Conservation (phyloP, 2,113 vertebrate species). For the Cheirogaleus medius region DNA sequence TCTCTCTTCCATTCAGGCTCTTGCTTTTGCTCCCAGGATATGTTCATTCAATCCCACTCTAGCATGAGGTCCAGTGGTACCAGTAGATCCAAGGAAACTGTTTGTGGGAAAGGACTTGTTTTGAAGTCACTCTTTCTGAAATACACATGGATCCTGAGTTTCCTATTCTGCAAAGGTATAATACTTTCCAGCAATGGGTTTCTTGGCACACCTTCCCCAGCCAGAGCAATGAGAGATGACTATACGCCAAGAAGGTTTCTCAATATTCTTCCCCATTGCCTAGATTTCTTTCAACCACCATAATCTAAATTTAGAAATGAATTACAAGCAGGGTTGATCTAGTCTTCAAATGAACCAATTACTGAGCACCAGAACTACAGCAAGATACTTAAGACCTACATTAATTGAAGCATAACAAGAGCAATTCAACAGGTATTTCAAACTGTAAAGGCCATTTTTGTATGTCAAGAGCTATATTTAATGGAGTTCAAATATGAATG, state of each 20-base stretch:
- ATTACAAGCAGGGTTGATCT: neutral
- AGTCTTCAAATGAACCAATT: slow-evolving; percentile 42
- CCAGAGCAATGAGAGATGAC: neutral
- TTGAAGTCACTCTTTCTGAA: neutral
- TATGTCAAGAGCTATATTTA: neutral
- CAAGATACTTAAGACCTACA: neutral
- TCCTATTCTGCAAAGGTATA: neutral
- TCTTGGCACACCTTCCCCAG: neutral
- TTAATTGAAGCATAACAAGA: neutral
- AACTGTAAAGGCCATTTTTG: neutral
- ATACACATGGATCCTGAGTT: neutral
- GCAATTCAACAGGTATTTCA: slow-evolving; percentile 11
- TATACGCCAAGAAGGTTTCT: neutral
- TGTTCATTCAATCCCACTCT: neutral
- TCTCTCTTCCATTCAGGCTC: neutral
- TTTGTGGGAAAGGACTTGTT: neutral
- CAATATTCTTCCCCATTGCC: neutral
- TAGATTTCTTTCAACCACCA: neutral
- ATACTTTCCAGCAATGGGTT: neutral
- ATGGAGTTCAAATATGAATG: neutral
- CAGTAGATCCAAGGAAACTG: neutral
- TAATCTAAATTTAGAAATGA: slow-evolving; percentile 46
- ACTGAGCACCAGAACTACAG: neutral
- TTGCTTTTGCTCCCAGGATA: neutral
- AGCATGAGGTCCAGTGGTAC: neutral